A percentile compares a stretch with the other conserved stretches of the same genome.
Conservation (phyloP, 2,797 vertebrate genomes). For the Myripristis jacobus region DNA sequence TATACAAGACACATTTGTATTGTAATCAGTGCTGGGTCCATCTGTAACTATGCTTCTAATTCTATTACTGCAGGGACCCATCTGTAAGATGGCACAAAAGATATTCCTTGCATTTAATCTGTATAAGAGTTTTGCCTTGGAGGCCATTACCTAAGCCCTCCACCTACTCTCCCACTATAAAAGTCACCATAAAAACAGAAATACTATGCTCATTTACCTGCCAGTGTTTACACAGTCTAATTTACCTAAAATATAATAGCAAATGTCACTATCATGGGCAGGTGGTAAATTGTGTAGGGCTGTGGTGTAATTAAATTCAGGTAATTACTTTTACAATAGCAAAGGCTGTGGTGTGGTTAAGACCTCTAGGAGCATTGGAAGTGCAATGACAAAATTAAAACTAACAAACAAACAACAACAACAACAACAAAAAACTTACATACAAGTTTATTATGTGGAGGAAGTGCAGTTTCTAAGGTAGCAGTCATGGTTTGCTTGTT, state of each 20-base stretch:
- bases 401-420: too few relatives aligned
- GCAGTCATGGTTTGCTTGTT: conserved; percentile 26
- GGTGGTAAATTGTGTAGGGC: background rate
- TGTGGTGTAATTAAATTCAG: background rate
- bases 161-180: background rate
- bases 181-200: conserved; percentile 2
- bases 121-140: background rate
- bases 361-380: background rate
- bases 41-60: background rate
- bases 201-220: background rate
- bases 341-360: background rate
- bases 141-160: background rate
- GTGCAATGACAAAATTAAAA: too few relatives aligned
- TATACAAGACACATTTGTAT: background rate
- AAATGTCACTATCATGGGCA: background rate
- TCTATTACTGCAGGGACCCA: background rate
- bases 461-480: conserved; percentile 1
- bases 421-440: conserved; percentile 3
- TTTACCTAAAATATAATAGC: background rate
- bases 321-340: conserved; percentile 2
- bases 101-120: background rate
- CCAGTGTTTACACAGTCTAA: background rate
- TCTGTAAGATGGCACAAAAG: background rate
- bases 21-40: background rate
- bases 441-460: conserved; percentile 17